Evolutionary conservation across 2,888 invertebrate genomes (phyloP), one percentile per base, ranked within the genome.

Genomic region (Syrista parreyssii): DNA sequence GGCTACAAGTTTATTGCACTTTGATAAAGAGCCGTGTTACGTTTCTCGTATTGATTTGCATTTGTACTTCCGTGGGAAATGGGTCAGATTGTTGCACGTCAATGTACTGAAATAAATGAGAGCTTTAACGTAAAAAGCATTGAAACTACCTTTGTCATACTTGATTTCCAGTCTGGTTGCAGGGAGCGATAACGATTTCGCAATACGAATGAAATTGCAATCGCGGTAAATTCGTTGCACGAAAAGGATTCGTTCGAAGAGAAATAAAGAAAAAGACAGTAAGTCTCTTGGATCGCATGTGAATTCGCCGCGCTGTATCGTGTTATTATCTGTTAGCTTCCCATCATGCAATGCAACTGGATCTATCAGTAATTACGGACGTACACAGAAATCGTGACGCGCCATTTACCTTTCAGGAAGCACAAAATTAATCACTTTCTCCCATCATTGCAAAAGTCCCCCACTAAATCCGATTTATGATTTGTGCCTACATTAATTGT

Each of bases 341-440:
- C 35, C 78, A 72, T 76, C 68, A 71, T 69, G 76, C 68, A 76
- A 75, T 33, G 75, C 73, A 77, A 72, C 68, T 68, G 40, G 68
- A 76, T 76, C 78, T 79, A 76, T 75, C 78, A 72, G 76, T 78
- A 80, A 79, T 81, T 82, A 77, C 78, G 69, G 76, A 75, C 76
- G 73, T 73, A 68, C 76, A 78, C 75, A 76, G 77, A 80, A 79
- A 80, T 79, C 81, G 73, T 82, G 78, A 82, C 79, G 74, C 79
- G 79, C 76, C 80, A 81, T 79, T 81, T 78, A 80, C 72, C 75
- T 74, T 75, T 68, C 73, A 72, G 23, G 33, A 36, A 30, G 9
- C 40, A 68, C 73, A 72, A 73, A 79, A 78, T 80, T 79, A 77
- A 80, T 82, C 79, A 80, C 82, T 79, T 80, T 82, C 79, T 73